Evolutionary conservation across 1,140 invertebrate species (phyloP).

Genomic region (Dysdera silvatica): DNA sequence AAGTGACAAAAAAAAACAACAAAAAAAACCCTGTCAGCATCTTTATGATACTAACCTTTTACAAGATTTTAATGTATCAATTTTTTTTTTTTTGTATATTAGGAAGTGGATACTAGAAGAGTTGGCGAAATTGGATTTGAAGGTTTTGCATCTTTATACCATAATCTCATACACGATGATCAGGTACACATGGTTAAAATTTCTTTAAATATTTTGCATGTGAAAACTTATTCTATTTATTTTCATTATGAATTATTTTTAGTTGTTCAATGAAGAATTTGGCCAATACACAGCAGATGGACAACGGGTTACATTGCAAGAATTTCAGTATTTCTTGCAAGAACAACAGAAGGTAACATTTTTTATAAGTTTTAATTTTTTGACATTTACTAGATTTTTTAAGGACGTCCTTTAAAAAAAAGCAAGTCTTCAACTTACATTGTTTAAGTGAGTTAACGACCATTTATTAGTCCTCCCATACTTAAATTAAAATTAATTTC

Average conservation of each 20-base stretch:
- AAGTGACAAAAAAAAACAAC: too few species aligned
- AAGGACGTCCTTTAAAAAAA: too few species aligned
- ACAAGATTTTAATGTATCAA: not conserved
- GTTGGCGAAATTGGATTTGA: slow-evolving; percentile 80
- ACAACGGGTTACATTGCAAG: slow-evolving; percentile 60
- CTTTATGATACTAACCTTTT: not conserved
- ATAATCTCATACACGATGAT: slow-evolving; percentile 73
- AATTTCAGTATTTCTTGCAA: slow-evolving; percentile 70
- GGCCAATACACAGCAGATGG: slow-evolving; percentile 53
- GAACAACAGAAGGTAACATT: slow-evolving; percentile 62
- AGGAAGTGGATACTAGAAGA: slow-evolving; percentile 69
- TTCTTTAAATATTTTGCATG: not conserved
- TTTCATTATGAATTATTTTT: not conserved
- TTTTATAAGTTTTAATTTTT: not conserved
- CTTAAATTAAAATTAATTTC: too few species aligned
- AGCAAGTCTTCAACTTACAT: too few species aligned
- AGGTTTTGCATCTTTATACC: slow-evolving; percentile 77
- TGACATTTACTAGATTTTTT: not conserved
- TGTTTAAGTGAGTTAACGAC: too few species aligned
- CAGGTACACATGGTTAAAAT: slow-evolving; percentile 34
- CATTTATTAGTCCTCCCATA: too few species aligned
- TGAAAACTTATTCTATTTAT: not conserved
- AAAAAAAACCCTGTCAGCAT: not conserved
- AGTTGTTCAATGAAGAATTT: slow-evolving; percentile 41
- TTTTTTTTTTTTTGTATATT: slow-evolving; percentile 40